Evolutionary conservation across 53 echinoderm and acorn worm species (phyloP).

Genomic region (Crossaster papposus): DNA sequence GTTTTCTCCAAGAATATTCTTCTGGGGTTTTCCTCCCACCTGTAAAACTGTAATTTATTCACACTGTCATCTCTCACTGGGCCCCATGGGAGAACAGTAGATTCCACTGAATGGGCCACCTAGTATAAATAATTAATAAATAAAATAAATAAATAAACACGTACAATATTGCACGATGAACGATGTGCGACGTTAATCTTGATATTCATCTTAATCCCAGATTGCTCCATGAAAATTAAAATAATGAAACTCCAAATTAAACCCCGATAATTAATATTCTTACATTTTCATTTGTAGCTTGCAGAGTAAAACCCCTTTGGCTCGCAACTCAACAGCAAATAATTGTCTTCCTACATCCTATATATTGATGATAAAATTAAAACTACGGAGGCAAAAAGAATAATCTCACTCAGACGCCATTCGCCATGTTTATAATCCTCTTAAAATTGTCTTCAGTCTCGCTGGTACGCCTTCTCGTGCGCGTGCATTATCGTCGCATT

Average conservation of each 20-base stretch:
- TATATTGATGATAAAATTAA: background rate
- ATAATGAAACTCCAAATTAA: background rate
- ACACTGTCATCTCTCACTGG: too few species aligned
- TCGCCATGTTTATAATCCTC: conserved; percentile 44
- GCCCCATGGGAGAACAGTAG: too few species aligned
- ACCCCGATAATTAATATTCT: background rate
- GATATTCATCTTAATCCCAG: too few species aligned
- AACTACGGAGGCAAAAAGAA: background rate
- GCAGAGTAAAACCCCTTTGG: background rate
- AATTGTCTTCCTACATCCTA: background rate
- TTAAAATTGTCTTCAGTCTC: background rate
- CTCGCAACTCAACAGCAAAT: conserved; percentile 8
- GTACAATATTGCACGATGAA: background rate
- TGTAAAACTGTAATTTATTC: too few species aligned
- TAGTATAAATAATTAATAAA: too few species aligned
- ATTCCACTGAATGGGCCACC: too few species aligned
- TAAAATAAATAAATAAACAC: too few species aligned
- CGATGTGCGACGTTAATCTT: background rate
- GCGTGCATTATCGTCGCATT: background rate
- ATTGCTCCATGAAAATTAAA: background rate
- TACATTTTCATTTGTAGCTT: conserved; percentile 4
- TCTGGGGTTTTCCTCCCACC: too few species aligned
- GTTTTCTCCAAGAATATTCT: too few species aligned
- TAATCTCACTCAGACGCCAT: background rate
- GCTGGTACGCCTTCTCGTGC: conserved; percentile 42